These are phyloP conservation scores for Merluccius polli DNA, from an alignment of 2,797 vertebrate genomes.

Conservation along the genomic window DNA sequence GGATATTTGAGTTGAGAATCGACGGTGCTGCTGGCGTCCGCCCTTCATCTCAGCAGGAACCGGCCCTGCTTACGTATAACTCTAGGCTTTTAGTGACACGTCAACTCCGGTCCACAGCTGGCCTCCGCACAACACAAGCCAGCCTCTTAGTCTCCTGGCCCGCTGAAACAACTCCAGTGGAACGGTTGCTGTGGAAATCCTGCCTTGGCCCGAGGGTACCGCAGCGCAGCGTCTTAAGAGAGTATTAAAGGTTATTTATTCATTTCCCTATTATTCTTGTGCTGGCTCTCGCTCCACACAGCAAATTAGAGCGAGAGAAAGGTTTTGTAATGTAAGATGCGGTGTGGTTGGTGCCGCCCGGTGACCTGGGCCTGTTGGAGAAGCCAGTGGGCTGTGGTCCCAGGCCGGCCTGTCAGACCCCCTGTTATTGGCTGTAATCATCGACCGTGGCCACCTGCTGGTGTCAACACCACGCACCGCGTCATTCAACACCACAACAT, in stretches of 20 bases:
- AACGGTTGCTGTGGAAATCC: neutral
- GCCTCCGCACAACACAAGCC: neutral
- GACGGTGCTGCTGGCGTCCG: neutral
- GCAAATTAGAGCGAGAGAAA: neutral
- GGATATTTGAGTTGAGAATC: neutral
- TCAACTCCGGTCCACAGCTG: neutral
- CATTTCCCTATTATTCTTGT: neutral
- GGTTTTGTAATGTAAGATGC: neutral
- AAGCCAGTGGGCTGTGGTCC: neutral
- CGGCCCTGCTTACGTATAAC: neutral
- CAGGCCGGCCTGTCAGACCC: neutral
- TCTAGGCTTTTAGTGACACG: neutral
- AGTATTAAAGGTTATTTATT: neutral
- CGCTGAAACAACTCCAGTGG: neutral
- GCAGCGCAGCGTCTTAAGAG: neutral
- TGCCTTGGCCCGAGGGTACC: neutral
- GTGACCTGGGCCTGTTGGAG: neutral
- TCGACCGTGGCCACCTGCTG: neutral
- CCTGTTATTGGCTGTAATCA: neutral
- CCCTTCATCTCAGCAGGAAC: neutral
- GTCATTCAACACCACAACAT: neutral
- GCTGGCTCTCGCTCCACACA: neutral
- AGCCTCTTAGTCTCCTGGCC: neutral
- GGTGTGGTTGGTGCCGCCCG: neutral
- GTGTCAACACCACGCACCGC: neutral